Conservation (phyloP, 2,888 invertebrate genomes). For the Polietes domitor region DNA sequence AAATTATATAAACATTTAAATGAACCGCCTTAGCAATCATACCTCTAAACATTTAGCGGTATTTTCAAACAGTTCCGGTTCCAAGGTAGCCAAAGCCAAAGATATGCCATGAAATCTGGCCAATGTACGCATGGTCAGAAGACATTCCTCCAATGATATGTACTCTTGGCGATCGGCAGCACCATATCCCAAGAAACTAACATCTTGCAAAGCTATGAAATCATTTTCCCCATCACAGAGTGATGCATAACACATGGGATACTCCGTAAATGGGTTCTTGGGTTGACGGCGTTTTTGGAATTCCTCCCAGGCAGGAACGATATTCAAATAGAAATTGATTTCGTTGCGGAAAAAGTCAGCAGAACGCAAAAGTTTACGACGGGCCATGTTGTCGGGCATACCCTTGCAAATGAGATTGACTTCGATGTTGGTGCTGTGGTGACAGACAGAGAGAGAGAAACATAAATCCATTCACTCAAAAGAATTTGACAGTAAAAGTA, state of each 20-base stretch:
- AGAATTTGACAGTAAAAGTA: too few species aligned
- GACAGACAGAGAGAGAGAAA: not conserved
- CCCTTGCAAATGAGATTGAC: constrained; percentile 85
- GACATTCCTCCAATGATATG: constrained; percentile 82
- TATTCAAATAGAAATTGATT: constrained; percentile 84
- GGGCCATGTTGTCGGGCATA: constrained; percentile 84
- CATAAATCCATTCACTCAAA: too few species aligned
- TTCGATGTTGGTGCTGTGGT: constrained; percentile 73
- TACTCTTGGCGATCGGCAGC: constrained; percentile 82
- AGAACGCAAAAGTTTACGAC: constrained; percentile 85
- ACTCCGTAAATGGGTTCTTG: constrained; percentile 82
- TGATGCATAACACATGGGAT: constrained; percentile 81
- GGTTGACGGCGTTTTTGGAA: constrained; percentile 75
- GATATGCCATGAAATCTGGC: constrained; percentile 84
- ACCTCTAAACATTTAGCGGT: constrained; percentile 79
- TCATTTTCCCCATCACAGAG: constrained; percentile 83
- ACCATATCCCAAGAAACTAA: constrained; percentile 81
- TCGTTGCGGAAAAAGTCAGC: constrained; percentile 87
- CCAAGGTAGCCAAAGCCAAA: constrained; percentile 83
- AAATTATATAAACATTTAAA: too few species aligned
- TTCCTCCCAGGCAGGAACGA: constrained; percentile 76
- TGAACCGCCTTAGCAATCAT: not conserved
- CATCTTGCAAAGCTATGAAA: constrained; percentile 83
- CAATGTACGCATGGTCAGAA: constrained; percentile 81
- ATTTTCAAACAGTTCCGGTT: constrained; percentile 81